A percentile compares a stretch with the other conserved stretches of the same genome.
Conservation (phyloP, 1,140 invertebrate genomes). For the Araneus ventricosus region DNA sequence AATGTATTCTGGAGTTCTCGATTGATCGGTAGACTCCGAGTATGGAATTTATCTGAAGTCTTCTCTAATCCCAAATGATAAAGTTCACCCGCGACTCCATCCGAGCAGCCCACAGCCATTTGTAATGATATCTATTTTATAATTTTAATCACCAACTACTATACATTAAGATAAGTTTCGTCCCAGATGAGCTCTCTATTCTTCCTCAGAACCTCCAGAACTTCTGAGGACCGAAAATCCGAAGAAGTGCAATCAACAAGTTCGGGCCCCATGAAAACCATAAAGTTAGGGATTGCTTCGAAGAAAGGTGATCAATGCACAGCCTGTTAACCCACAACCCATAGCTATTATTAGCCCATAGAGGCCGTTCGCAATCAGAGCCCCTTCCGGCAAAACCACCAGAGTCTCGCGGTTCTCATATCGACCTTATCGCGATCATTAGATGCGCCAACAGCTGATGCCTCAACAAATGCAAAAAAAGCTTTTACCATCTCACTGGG, state of each 20-base stretch:
- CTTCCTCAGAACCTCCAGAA: not conserved
- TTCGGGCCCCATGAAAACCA: not conserved
- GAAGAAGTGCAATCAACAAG: slow-evolving; percentile 9
- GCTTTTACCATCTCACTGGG: slow-evolving; percentile 47
- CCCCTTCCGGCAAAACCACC: slow-evolving; percentile 18
- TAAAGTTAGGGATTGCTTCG: slow-evolving; percentile 24
- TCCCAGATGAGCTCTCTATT: not conserved
- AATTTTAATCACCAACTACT: too few relatives aligned
- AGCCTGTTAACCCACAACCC: slow-evolving; percentile 4
- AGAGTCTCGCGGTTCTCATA: not conserved
- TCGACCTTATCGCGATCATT: slow-evolving; percentile 46
- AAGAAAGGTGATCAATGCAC: not conserved
- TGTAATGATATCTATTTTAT: too few relatives aligned
- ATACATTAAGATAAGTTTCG: too few relatives aligned
- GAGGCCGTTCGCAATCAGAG: slow-evolving; percentile 17
- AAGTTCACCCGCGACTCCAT: too few relatives aligned
- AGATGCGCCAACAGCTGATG: slow-evolving; percentile 30
- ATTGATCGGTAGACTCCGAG: too few relatives aligned
- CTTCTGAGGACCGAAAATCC: not conserved
- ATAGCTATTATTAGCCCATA: slow-evolving; percentile 21
- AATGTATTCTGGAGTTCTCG: too few relatives aligned
- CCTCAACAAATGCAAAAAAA: not conserved
- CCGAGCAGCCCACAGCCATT: too few relatives aligned
- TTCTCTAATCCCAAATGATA: too few relatives aligned
- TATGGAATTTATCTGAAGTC: too few relatives aligned